These are phyloP conservation scores for Timema podura DNA, from an alignment of 2,888 invertebrate genomes.

Conservation along the genomic window DNA sequence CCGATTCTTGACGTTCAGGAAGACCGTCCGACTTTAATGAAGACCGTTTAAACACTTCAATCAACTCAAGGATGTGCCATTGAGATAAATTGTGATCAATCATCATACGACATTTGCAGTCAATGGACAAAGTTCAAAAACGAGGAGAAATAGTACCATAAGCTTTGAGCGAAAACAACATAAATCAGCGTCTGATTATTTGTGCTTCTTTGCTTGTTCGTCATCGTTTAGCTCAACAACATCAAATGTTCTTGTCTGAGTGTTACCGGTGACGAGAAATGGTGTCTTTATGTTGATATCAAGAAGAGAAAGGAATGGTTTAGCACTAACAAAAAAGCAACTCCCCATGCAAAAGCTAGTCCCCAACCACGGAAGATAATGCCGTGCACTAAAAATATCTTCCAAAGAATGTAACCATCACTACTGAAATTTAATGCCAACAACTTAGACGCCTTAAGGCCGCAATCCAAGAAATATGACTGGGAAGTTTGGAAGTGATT, in stretches of 20 bases:
- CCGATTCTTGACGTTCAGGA: too few relatives aligned
- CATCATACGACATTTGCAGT: slow-evolving; percentile 14
- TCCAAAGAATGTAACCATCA: too few relatives aligned
- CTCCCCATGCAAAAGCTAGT: too few relatives aligned
- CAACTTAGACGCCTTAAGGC: too few relatives aligned
- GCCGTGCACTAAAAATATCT: too few relatives aligned
- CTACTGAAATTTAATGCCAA: too few relatives aligned
- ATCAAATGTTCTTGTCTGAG: not conserved
- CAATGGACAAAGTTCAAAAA: slow-evolving; percentile 1
- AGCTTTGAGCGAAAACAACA: not conserved
- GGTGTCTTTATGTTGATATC: not conserved
- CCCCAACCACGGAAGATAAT: too few relatives aligned
- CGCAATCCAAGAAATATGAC: too few relatives aligned
- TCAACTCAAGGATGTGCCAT: not conserved
- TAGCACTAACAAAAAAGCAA: not conserved
- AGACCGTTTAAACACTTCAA: too few relatives aligned
- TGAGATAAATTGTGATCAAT: slow-evolving; percentile 10
- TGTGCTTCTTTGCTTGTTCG: not conserved
- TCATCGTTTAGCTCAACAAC: slow-evolving; percentile 8
- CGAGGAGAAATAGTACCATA: not conserved
- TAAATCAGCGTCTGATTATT: slow-evolving; percentile 3
- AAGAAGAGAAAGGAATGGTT: not conserved
- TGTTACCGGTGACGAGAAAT: not conserved
- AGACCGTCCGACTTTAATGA: too few relatives aligned
- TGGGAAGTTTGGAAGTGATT: too few relatives aligned